Evolutionary conservation across 2,888 invertebrate genomes (phyloP).

Genomic region (Parelbella ahira): DNA sequence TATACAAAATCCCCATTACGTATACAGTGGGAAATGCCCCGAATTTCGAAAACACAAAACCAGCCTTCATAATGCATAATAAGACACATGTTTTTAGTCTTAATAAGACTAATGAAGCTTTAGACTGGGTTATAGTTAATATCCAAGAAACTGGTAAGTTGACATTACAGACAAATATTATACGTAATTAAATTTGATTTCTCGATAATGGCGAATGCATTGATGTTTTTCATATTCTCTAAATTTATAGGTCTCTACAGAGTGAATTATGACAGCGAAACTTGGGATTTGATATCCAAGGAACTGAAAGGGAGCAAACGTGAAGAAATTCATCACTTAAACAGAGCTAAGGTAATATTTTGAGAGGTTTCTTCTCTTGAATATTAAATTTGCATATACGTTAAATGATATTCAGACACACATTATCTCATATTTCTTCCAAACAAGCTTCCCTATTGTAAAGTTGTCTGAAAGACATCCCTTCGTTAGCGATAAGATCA

Average conservation of each 20-base stretch:
- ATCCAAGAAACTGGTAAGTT: conserved; percentile 78
- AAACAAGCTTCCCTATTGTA: too few species aligned
- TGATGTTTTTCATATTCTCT: too few species aligned
- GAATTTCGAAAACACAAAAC: conserved; percentile 55
- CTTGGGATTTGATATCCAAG: conserved; percentile 73
- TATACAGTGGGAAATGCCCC: conserved; percentile 49
- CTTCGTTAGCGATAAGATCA: too few species aligned
- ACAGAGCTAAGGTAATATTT: conserved; percentile 90
- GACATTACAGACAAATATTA: too few species aligned
- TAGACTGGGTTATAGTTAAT: conserved; percentile 82
- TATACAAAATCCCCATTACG: conserved; percentile 68
- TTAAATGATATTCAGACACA: too few species aligned
- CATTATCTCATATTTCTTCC: too few species aligned
- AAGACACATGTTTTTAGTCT: conserved; percentile 41
- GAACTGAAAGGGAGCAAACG: conserved; percentile 65
- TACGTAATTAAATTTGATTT: too few species aligned
- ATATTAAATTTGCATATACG: too few species aligned
- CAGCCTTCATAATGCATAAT: conserved; percentile 55
- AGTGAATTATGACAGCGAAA: conserved; percentile 82
- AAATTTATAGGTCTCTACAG: conserved; percentile 82
- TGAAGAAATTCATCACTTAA: conserved; percentile 81
- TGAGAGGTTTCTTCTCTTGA: too few species aligned
- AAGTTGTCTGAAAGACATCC: too few species aligned
- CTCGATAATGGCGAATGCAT: too few species aligned
- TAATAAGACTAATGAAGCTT: conserved; percentile 41